Conservation (phyloP, 1,140 invertebrate genomes). For the Pinna nobilis region DNA sequence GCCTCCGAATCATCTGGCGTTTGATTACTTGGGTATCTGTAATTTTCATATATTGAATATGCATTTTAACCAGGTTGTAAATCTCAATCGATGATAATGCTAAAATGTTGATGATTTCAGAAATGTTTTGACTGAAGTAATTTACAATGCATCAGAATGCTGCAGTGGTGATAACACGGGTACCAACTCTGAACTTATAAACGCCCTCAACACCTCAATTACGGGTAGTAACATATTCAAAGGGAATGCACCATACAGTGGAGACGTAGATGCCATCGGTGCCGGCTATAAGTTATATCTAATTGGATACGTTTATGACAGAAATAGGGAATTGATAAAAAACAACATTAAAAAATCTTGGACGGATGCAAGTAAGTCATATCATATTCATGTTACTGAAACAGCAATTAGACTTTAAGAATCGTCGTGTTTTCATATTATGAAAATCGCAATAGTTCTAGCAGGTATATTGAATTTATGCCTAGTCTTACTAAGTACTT, state of each 20-base stretch:
- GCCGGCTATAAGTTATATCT: background rate
- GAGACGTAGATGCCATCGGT: background rate
- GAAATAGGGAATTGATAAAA: background rate
- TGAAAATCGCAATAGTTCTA: too few relatives aligned
- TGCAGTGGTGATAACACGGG: background rate
- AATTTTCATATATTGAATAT: too few relatives aligned
- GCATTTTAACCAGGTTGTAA: too few relatives aligned
- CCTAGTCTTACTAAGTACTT: too few relatives aligned
- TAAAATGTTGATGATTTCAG: background rate
- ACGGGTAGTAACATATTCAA: background rate
- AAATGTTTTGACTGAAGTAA: background rate
- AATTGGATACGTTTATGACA: conserved; percentile 11
- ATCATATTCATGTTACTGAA: too few relatives aligned
- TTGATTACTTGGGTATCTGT: too few relatives aligned
- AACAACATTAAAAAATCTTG: background rate
- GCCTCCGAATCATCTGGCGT: too few relatives aligned
- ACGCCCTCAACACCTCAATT: background rate
- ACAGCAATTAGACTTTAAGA: too few relatives aligned
- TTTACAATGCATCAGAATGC: conserved; percentile 6
- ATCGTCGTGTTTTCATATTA: too few relatives aligned
- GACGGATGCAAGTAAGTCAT: conserved; percentile 1
- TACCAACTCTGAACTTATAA: background rate
- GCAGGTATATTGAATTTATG: too few relatives aligned
- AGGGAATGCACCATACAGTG: background rate
- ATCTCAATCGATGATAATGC: too few relatives aligned